A percentile compares a stretch with the other conserved stretches of the same genome.
phyloP scores from a whole-genome alignment of 2,888 invertebrate genomes.

The Ommatoiulus sabulosus region DNA sequence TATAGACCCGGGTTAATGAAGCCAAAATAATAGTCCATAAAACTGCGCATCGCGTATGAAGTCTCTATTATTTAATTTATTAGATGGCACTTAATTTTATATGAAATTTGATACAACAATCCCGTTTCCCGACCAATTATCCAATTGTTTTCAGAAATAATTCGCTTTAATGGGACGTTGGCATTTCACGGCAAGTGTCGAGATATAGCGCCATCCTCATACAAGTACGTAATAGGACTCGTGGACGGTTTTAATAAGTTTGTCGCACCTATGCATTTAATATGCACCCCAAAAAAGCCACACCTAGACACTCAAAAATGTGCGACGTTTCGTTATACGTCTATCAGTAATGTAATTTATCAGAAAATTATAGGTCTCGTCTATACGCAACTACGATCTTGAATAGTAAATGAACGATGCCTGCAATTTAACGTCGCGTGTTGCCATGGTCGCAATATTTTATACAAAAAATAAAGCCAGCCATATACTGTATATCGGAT shows the following conservation, averaged over 20 bases:
- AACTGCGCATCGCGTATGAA: neutral
- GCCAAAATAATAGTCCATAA: neutral
- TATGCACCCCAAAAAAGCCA: conserved; percentile 35
- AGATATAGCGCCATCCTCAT: neutral
- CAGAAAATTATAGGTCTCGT: neutral
- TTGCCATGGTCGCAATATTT: conserved; percentile 23
- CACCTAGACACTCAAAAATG: conserved; percentile 20
- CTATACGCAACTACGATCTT: conserved; percentile 5
- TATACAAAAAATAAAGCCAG: neutral
- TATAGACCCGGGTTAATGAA: neutral
- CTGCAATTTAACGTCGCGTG: neutral
- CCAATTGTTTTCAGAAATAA: conserved; percentile 17
- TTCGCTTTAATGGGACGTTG: neutral
- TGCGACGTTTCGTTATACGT: neutral
- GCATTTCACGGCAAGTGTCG: neutral
- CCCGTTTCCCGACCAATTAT: neutral
- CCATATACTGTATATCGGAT: neutral
- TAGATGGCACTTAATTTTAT: neutral
- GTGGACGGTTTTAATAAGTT: conserved; percentile 1
- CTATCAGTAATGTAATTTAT: conserved; percentile 1
- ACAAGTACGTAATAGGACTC: neutral
- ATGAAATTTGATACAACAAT: neutral
- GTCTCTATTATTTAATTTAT: neutral
- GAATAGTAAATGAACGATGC: neutral
- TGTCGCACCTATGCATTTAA: conserved; percentile 21